Percentiles rank a stretch among this genome's conserved stretches.
These are phyloP conservation scores for Leptopilina boulardi DNA, from an alignment of 1,140 invertebrate genomes.

Conservation along the genomic window DNA sequence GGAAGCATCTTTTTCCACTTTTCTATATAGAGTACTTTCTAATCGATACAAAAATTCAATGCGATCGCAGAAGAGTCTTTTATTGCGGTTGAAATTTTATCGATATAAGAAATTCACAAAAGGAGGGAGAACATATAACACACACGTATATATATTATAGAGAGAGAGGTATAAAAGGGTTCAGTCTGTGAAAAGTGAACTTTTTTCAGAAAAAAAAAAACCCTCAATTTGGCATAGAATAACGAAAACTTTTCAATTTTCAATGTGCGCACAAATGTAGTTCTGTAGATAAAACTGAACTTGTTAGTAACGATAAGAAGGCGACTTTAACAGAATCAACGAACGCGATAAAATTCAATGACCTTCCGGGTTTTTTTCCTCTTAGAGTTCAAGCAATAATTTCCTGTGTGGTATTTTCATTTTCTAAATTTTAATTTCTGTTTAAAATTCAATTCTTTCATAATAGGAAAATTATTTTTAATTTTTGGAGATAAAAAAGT, in stretches of 20 bases:
- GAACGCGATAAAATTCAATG: constrained; percentile 25
- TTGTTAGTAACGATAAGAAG: not conserved
- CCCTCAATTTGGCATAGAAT: not conserved
- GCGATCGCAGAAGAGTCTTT: not conserved
- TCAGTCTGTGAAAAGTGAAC: no score
- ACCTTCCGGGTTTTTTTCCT: not conserved
- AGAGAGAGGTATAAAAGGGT: not conserved
- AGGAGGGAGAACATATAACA: no score
- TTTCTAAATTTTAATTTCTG: not conserved
- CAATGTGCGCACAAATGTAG: not conserved
- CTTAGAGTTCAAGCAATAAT: not conserved
- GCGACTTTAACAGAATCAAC: not conserved
- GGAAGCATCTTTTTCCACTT: constrained; percentile 7
- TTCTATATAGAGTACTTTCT: not conserved
- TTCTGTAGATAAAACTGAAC: not conserved
- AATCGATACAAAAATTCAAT: constrained; percentile 18
- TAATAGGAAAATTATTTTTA: no score
- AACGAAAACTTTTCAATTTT: not conserved
- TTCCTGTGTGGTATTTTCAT: not conserved
- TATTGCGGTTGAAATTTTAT: not conserved
- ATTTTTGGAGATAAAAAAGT: no score
- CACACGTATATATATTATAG: no score
- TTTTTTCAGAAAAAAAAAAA: not conserved
- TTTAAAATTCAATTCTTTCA: not conserved
- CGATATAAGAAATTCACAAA: not conserved